These are phyloP conservation scores for Homarus gammarus DNA, from an alignment of 2,888 invertebrate genomes.

Conservation along the genomic window DNA sequence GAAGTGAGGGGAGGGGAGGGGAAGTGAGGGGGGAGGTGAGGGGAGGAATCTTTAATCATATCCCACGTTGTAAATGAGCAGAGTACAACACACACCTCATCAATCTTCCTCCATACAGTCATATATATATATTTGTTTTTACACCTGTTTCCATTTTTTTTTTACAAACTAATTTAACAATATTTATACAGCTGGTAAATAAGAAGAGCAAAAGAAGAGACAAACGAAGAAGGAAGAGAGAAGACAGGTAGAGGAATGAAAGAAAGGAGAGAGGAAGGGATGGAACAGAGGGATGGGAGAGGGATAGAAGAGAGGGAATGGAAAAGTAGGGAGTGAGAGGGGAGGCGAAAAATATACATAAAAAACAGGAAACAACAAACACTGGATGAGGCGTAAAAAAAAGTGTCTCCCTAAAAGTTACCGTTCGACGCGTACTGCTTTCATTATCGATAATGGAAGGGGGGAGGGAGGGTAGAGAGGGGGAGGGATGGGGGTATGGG, in stretches of 20 bases:
- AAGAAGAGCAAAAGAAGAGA: no score
- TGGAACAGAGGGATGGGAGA: neutral
- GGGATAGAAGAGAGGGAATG: neutral
- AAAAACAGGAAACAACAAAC: neutral
- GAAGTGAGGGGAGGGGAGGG: no score
- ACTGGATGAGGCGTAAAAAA: no score
- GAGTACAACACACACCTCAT: constrained; percentile 26
- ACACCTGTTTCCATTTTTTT: neutral
- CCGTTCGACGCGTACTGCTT: constrained; percentile 64
- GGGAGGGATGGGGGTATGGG: neutral
- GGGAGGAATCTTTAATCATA: constrained; percentile 53
- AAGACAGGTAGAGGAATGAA: neutral
- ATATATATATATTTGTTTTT: neutral
- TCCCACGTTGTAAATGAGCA: constrained; percentile 62
- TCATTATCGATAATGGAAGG: constrained; percentile 67
- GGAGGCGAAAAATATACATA: neutral
- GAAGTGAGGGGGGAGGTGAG: neutral
- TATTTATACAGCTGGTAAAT: no score
- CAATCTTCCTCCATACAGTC: neutral
- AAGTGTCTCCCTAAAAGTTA: constrained; percentile 49
- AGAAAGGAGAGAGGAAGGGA: neutral
- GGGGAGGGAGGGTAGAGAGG: neutral
- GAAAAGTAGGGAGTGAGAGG: neutral
- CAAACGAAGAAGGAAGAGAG: no score
- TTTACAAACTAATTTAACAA: no score